Conservation (phyloP, 2,888 invertebrate species). For the Patella ulyssiponensis region DNA sequence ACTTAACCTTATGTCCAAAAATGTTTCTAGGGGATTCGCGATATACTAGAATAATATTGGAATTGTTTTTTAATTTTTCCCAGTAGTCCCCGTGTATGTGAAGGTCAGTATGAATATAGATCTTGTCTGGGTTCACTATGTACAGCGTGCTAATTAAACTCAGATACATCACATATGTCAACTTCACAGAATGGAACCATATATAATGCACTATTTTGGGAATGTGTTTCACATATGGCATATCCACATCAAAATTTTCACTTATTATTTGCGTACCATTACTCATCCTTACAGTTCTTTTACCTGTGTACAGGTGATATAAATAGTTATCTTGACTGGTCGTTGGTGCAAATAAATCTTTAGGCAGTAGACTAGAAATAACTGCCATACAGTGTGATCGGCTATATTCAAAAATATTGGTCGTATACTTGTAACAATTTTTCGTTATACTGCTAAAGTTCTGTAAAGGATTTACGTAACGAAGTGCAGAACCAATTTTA, state of each 20-base stretch:
- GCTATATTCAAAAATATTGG: not conserved
- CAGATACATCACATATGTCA: constrained; percentile 66
- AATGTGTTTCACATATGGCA: constrained; percentile 36
- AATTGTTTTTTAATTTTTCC: constrained; percentile 49
- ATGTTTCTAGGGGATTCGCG: constrained; percentile 49
- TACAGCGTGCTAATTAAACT: constrained; percentile 62
- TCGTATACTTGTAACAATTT: not conserved
- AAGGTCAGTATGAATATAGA: constrained; percentile 64
- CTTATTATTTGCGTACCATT: constrained; percentile 16
- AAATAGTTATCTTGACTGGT: constrained; percentile 45
- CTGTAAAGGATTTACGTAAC: not conserved
- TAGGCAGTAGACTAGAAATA: constrained; percentile 43
- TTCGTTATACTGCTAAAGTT: not conserved
- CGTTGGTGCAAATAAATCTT: constrained; percentile 51
- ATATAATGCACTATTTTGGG: constrained; percentile 68
- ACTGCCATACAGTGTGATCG: constrained; percentile 24
- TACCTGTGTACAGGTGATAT: constrained; percentile 22
- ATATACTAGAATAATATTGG: constrained; percentile 45
- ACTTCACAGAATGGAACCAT: constrained; percentile 58
- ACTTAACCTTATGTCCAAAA: constrained; percentile 53
- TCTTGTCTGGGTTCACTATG: constrained; percentile 57
- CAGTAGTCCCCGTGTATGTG: constrained; percentile 58
- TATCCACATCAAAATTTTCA: not conserved
- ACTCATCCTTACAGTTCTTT: constrained; percentile 29
- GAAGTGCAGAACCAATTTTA: not conserved